Percentiles rank a stretch among this genome's conserved stretches.
Conservation (phyloP, 2,888 invertebrate genomes). For the Drosophila acutilabella region DNA sequence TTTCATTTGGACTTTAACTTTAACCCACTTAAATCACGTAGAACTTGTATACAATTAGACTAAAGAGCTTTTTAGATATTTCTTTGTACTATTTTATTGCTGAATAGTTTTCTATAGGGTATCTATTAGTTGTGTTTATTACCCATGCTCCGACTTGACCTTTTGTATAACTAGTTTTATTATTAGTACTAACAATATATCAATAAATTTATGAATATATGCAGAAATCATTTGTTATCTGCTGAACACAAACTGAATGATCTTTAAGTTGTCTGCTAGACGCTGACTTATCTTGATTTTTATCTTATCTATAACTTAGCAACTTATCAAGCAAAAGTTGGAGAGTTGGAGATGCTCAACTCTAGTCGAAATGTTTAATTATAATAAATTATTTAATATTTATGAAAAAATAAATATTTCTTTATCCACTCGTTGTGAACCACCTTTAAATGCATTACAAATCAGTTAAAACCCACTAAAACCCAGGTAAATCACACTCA, state of each 20-base stretch:
- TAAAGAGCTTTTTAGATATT: no score
- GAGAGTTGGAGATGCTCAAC: no score
- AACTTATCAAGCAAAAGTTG: no score
- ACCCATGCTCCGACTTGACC: conserved; percentile 9
- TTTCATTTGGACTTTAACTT: no score
- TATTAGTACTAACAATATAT: conserved; percentile 8
- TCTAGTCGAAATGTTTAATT: no score
- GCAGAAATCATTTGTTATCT: not conserved
- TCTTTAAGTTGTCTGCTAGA: not conserved
- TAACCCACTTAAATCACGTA: no score
- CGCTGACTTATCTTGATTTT: not conserved
- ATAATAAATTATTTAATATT: no score
- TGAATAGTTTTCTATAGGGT: not conserved
- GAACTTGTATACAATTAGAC: no score
- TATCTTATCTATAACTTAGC: conserved; percentile 4
- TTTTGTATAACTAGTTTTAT: conserved; percentile 39
- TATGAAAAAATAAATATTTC: no score
- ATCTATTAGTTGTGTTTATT: conserved; percentile 4
- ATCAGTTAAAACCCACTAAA: not conserved
- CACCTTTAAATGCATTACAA: not conserved
- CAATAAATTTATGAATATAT: not conserved
- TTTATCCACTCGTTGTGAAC: no score
- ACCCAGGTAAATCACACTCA: not conserved
- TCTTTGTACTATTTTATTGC: no score
- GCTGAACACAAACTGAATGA: no score